Base-by-base conservation (phyloP, 37 sponge, comb jelly and placozoan species). In the Lycopodina hypogea region DNA sequence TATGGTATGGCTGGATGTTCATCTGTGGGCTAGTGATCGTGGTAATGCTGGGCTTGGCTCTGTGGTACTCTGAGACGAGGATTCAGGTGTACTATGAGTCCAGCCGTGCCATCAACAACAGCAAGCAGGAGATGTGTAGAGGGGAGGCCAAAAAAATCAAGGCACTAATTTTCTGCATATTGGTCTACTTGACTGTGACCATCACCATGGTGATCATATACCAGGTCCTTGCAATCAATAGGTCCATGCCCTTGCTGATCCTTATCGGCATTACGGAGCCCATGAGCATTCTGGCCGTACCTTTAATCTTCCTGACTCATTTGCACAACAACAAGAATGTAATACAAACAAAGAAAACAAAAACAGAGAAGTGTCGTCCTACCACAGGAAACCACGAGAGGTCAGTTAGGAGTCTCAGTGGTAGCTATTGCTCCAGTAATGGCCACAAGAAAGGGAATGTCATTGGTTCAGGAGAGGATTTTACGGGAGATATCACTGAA, bases 1-100 rank as follows among this genome's bases (percentile, higher is more conserved):
- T 78, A 4, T 68, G 69, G 69, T 78, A 67, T 28, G 68, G 48
- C 21, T 67, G 68, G 30, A 17, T 68, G 51, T 45, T 51, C 26
- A 7, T 45, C 30, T 30, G 59, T 29, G 12, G 55, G 15, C 11
- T 67, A 7, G 42, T 30, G n/a, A 68, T 66, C 2, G 37, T 66
- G 4, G 18, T 67, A 28, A 12, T 67, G 69, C 61, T 66, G 17
- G 14, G 59, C n/a, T 50, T 67, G 22, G 33, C 69, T 29, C 53
- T 78, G 35, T 67, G 65, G 22, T 17, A 67, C 68, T 24, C 67
- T 4, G 17, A 68, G 17, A 37, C 18, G 35, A 41, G 50, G 45
- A 61, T 77, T 17, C 35, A 38, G 24, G 22, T 39, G n/a, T 45
- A 65, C 35, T 65, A 65, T 11, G 66, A 65, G 66, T 65, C 30